These are phyloP conservation scores for Perodicticus potto DNA, from an alignment of 2,797 vertebrate genomes.

Conservation along the genomic window DNA sequence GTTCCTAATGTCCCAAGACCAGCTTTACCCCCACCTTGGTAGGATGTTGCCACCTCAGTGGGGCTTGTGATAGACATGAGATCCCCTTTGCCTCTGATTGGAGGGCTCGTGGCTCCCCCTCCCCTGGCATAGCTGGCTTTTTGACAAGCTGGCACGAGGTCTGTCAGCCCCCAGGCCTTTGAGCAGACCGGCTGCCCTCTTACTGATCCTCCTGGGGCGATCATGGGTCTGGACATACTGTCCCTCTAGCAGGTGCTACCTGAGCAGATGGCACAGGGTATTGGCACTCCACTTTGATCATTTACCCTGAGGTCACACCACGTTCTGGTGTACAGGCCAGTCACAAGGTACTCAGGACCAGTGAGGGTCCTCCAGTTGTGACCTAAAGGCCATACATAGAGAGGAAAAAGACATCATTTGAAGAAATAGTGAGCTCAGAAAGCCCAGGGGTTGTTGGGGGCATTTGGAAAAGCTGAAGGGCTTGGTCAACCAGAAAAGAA, in stretches of 20 bases:
- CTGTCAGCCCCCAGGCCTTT: not conserved
- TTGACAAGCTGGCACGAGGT: slow-evolving; percentile 18
- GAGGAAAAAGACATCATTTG: slow-evolving; percentile 10
- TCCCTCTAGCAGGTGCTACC: not conserved
- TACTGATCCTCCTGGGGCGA: not conserved
- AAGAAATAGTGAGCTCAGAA: not conserved
- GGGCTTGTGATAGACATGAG: not conserved
- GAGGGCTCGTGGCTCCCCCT: not conserved
- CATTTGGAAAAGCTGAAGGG: not conserved
- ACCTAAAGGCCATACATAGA: not conserved
- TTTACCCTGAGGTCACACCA: not conserved
- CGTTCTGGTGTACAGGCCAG: not conserved
- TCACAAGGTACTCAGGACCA: not conserved
- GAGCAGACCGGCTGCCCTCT: not conserved
- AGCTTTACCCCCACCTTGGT: not conserved
- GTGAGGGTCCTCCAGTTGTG: not conserved
- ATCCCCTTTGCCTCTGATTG: not conserved
- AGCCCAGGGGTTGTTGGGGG: not conserved
- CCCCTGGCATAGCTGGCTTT: not conserved
- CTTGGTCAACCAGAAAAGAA: slow-evolving; percentile 1
- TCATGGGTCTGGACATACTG: not conserved
- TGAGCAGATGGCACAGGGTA: not conserved
- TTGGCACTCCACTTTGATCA: not conserved
- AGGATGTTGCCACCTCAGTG: not conserved
- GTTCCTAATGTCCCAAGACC: not conserved